phyloP scores from a whole-genome alignment of 2,797 vertebrate genomes.

The Channallabes apus region DNA sequence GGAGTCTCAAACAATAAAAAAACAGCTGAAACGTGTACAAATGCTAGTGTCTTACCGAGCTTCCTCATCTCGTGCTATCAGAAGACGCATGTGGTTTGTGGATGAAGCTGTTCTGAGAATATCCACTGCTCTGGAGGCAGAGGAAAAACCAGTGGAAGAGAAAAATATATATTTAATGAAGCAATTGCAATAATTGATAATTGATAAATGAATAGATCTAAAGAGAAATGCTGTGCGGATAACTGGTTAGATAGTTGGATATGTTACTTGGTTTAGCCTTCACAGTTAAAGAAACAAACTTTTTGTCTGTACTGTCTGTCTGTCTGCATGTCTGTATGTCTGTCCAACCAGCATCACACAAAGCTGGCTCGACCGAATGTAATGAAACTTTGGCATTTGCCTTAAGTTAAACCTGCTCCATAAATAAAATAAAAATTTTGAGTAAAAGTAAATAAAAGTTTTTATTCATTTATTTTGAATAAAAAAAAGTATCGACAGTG shows the following conservation, averaged over 20 bases:
- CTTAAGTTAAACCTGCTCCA: too few relatives aligned
- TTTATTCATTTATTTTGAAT: too few relatives aligned
- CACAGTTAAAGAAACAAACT: too few relatives aligned
- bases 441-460: too few relatives aligned
- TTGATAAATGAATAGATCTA: not conserved
- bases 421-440: too few relatives aligned
- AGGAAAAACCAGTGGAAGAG: not conserved
- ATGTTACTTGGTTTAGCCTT: too few relatives aligned
- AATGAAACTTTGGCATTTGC: too few relatives aligned
- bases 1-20: not conserved
- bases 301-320: too few relatives aligned
- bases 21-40: not conserved
- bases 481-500: too few relatives aligned
- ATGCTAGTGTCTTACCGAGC: conserved; percentile 74
- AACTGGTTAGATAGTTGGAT: not conserved
- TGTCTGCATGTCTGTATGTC: too few relatives aligned
- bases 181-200: not conserved
- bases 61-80: conserved; percentile 86
- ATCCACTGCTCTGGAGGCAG: conserved; percentile 81
- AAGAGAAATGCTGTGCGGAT: not conserved
- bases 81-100: conserved; percentile 88
- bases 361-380: too few relatives aligned
- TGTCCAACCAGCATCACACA: too few relatives aligned
- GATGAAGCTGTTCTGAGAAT: conserved; percentile 83
- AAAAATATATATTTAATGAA: conserved; percentile 1